Percentiles rank a stretch among this genome's conserved stretches.
Conservation (phyloP, 2,888 invertebrate species). For the Pecten maximus region DNA sequence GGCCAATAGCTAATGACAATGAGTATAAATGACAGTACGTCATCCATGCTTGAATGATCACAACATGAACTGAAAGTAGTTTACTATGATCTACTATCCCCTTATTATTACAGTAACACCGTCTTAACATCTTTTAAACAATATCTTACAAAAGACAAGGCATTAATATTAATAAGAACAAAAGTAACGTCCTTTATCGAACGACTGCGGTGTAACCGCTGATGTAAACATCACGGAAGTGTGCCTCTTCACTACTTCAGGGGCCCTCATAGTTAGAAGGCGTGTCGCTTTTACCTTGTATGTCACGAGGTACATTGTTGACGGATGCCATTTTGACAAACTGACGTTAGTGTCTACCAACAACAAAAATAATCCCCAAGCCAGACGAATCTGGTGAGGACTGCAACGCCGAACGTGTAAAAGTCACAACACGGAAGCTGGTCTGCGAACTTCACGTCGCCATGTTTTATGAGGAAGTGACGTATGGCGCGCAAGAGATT, state of each 20-base stretch:
- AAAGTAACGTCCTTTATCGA: not conserved
- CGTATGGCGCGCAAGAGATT: constrained; percentile 37
- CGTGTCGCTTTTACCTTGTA: constrained; percentile 67
- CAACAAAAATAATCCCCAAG: not conserved
- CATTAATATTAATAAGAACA: not conserved
- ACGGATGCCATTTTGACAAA: constrained; percentile 64
- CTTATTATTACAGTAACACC: not conserved
- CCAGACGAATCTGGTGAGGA: constrained; percentile 30
- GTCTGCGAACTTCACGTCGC: constrained; percentile 45
- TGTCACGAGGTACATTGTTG: constrained; percentile 72
- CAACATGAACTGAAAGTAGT: constrained; percentile 2
- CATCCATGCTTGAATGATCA: constrained; percentile 24
- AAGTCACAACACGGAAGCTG: constrained; percentile 52
- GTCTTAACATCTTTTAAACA: not conserved
- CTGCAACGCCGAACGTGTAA: not conserved
- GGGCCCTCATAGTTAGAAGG: not conserved
- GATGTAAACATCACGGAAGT: constrained; percentile 40
- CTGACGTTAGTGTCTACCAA: not conserved
- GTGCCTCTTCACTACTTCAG: not conserved
- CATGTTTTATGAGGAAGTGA: constrained; percentile 52
- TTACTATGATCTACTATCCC: too few relatives aligned
- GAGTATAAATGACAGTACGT: not conserved
- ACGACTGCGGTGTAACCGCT: not conserved
- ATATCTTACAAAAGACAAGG: not conserved
- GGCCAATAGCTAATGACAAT: too few relatives aligned